These are phyloP conservation scores for Lerista edwardsae DNA, from an alignment of 2,797 vertebrate genomes.

Conservation along the genomic window DNA sequence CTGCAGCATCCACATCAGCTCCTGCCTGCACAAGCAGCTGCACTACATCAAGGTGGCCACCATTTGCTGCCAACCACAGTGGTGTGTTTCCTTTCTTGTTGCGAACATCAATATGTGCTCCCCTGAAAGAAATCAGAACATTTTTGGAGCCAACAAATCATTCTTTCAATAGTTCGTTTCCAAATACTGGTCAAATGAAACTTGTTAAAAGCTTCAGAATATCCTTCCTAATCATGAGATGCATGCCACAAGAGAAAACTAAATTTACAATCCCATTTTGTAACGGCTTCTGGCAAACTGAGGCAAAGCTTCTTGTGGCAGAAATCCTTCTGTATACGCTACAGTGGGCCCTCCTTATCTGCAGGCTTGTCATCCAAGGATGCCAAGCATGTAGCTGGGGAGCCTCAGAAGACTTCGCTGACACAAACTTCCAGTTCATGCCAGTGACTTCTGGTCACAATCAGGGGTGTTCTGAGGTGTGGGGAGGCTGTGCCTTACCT, in stretches of 20 bases:
- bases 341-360: no score
- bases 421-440: no score
- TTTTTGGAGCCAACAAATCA: rapidly evolving
- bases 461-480: no score
- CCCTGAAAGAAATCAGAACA: conserved; percentile 74
- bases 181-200: background rate
- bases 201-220: background rate
- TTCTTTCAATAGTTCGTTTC: background rate
- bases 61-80: conserved; percentile 95
- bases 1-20: conserved; percentile 97
- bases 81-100: conserved; percentile 99
- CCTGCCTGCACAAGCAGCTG: conserved; percentile 94
- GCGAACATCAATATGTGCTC: conserved; percentile 96
- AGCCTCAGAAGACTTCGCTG: no score
- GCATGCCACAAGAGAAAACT: background rate
- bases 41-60: conserved; percentile 97
- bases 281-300: background rate
- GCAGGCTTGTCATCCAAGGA: no score
- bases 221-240: background rate
- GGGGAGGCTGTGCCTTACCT: no score
- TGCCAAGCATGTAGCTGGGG: no score
- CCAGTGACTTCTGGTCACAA: no score
- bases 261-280: background rate
- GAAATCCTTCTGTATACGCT: background rate
- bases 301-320: background rate